Percentiles rank a stretch among this genome's conserved stretches.
These are phyloP conservation scores for Mycalesis mineus DNA, from an alignment of 2,888 invertebrate genomes.

Conservation along the genomic window DNA sequence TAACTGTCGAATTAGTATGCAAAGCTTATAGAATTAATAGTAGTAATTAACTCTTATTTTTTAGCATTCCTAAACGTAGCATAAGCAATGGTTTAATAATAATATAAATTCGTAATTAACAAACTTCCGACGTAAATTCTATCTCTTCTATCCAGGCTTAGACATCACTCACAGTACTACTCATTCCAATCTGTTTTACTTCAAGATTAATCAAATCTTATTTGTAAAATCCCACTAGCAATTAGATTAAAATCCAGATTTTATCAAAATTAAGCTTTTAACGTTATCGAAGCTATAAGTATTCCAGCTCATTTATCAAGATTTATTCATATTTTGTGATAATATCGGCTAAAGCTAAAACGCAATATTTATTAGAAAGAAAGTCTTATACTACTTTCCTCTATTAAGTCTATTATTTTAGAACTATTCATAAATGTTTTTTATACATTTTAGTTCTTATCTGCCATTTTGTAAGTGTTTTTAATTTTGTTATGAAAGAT, in stretches of 20 bases:
- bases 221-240: neutral
- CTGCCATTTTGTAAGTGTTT: too few species aligned
- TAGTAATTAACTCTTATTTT: neutral
- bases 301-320: neutral
- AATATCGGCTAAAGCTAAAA: neutral
- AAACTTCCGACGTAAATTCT: neutral
- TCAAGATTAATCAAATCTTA: neutral
- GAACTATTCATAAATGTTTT: too few species aligned
- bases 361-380: too few species aligned
- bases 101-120: neutral
- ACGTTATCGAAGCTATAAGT: neutral
- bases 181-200: neutral
- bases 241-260: constrained; percentile 1
- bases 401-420: too few species aligned
- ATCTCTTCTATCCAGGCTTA: neutral
- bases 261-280: neutral
- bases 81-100: neutral
- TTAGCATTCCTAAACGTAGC: neutral
- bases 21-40: neutral
- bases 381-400: too few species aligned
- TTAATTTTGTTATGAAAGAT: too few species aligned
- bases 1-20: neutral
- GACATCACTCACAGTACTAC: neutral
- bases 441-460: too few species aligned
- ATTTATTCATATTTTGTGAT: neutral